These are phyloP conservation scores for Tipula confusa DNA, from an alignment of 2,888 invertebrate species.

Conservation along the genomic window DNA sequence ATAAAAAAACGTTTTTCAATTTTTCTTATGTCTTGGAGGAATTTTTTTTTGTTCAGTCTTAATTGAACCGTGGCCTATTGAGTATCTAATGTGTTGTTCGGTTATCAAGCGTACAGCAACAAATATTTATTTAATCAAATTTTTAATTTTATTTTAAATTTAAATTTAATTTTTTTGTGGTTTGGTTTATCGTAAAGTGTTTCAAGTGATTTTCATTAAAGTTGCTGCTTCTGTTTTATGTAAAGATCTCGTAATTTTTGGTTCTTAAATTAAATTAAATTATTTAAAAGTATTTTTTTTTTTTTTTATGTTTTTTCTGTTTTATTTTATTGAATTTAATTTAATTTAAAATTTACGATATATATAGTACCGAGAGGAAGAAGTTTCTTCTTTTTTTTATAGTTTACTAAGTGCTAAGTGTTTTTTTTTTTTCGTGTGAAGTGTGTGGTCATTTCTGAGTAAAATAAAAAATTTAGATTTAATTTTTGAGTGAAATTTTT, in stretches of 20 bases:
- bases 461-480: no score
- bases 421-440: not conserved
- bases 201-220: conserved; percentile 3
- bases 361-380: not conserved
- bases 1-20: not conserved
- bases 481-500: not conserved
- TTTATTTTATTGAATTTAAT: not conserved
- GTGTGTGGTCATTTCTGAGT: no score
- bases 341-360: not conserved
- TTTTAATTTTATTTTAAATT: not conserved
- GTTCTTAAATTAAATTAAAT: not conserved
- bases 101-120: not conserved
- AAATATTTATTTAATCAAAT: not conserved
- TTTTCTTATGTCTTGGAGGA: not conserved
- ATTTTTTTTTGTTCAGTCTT: not conserved
- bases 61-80: not conserved
- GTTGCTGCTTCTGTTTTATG: not conserved
- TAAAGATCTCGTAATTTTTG: not conserved
- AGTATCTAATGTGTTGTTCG: not conserved
- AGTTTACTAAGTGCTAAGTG: not conserved
- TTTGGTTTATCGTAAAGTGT: not conserved
- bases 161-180: not conserved
- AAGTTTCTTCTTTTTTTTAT: not conserved
- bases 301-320: not conserved
- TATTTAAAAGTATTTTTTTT: not conserved